phyloP scores from a whole-genome alignment of 2,888 invertebrate genomes.

The Calameuta filiformis region DNA sequence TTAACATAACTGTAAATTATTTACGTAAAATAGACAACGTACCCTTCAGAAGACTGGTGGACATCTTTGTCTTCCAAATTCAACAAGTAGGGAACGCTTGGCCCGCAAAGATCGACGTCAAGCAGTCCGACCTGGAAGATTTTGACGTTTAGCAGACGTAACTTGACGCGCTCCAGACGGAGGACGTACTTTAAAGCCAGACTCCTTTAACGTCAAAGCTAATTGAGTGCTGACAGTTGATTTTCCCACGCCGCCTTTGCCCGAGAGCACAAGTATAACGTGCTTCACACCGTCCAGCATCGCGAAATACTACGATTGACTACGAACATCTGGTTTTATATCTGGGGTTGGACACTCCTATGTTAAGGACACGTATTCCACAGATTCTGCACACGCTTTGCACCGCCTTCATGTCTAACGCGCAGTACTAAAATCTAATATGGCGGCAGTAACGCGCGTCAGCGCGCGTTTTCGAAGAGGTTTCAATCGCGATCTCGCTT shows the following conservation, averaged over 20 bases:
- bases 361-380: no score
- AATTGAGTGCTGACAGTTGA: constrained; percentile 95
- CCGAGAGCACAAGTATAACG: constrained; percentile 92
- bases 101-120: constrained; percentile 95
- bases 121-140: constrained; percentile 85
- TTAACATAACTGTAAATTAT: neutral
- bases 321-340: neutral
- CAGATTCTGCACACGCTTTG: no score
- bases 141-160: constrained; percentile 18
- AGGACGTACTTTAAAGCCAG: constrained; percentile 78
- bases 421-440: no score
- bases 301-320: constrained; percentile 25
- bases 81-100: constrained; percentile 90
- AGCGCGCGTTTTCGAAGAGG: no score
- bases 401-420: no score
- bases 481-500: no score
- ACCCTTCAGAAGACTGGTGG: constrained; percentile 90
- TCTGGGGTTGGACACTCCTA: neutral
- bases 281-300: constrained; percentile 87
- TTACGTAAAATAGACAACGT: constrained; percentile 23
- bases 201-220: constrained; percentile 84
- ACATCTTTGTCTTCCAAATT: constrained; percentile 87
- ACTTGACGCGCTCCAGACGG: constrained; percentile 5
- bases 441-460: no score
- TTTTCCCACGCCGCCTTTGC: constrained; percentile 99